A percentile compares a stretch with the other conserved stretches of the same genome.
phyloP scores from a whole-genome alignment of 2,797 vertebrate genomes.

The Esox masquinongy region DNA sequence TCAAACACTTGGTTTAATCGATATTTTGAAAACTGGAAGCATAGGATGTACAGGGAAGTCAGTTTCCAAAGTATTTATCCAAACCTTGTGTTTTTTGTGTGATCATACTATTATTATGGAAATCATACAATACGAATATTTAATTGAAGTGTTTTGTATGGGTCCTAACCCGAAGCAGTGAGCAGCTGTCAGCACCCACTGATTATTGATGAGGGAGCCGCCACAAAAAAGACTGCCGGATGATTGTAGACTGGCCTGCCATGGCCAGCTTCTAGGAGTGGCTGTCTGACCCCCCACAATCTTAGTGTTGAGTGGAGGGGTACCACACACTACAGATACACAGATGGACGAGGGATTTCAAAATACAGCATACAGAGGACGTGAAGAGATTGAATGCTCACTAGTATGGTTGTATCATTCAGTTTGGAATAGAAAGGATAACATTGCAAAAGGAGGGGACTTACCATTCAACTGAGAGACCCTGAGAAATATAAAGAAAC shows the following conservation, averaged over 20 bases:
- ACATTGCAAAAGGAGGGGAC: constrained; percentile 14
- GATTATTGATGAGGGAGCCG: constrained; percentile 70
- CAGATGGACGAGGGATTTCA: background rate
- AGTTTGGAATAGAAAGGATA: background rate
- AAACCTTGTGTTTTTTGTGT: too few relatives aligned
- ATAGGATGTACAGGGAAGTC: too few relatives aligned
- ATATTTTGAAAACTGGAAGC: too few relatives aligned
- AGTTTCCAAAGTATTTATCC: too few relatives aligned
- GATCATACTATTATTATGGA: too few relatives aligned
- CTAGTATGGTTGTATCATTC: background rate
- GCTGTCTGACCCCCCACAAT: constrained; percentile 50
- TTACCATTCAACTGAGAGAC: constrained; percentile 45
- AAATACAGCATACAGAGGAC: background rate
- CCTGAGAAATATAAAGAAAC: constrained; percentile 36
- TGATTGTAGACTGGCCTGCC: constrained; percentile 73
- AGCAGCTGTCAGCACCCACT: constrained; percentile 76
- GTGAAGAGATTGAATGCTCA: background rate
- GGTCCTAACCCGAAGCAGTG: constrained; percentile 65
- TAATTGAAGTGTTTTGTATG: background rate
- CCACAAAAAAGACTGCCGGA: constrained; percentile 63
- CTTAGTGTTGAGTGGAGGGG: constrained; percentile 12
- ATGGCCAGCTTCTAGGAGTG: constrained; percentile 74
- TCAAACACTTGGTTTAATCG: too few relatives aligned
- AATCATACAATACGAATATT: too few relatives aligned
- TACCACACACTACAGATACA: constrained; percentile 27